Evolutionary conservation across 2,888 invertebrate genomes (phyloP).

Genomic region (Therioaphis trifolii): DNA sequence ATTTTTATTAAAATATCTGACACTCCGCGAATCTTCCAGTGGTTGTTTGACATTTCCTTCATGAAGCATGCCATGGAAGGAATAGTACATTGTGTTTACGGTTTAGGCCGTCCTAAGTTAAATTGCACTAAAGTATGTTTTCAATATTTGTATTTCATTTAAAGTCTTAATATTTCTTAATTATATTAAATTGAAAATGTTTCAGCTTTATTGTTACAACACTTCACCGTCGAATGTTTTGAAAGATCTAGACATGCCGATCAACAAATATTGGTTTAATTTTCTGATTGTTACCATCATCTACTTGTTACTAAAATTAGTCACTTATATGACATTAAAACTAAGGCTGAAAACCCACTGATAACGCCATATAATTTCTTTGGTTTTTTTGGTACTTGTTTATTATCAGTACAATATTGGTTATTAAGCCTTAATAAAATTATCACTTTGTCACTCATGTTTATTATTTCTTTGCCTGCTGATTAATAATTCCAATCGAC

Average conservation of each 20-base stretch:
- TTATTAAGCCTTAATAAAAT: not conserved
- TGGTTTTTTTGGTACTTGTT: too few relatives aligned
- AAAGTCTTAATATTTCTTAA: not conserved
- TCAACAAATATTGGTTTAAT: conserved; percentile 77
- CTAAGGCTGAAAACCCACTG: conserved; percentile 27
- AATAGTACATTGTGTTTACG: conserved; percentile 54
- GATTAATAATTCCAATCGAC: too few relatives aligned
- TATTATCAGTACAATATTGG: too few relatives aligned
- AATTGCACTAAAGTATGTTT: conserved; percentile 39
- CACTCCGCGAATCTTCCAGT: conserved; percentile 81
- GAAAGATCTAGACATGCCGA: conserved; percentile 77
- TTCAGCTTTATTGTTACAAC: conserved; percentile 77
- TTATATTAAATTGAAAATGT: conserved; percentile 9
- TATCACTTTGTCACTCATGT: too few relatives aligned
- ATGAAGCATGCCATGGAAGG: conserved; percentile 75
- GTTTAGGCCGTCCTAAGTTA: conserved; percentile 26
- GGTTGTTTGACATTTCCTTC: conserved; percentile 90
- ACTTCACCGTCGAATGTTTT: conserved; percentile 79
- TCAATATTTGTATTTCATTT: not conserved
- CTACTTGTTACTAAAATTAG: conserved; percentile 74
- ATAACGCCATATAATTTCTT: not conserved
- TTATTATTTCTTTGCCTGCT: too few relatives aligned
- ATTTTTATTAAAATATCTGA: conserved; percentile 89
- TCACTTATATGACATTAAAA: conserved; percentile 71
- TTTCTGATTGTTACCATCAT: conserved; percentile 76